These are phyloP conservation scores for Grallaria varia DNA, from an alignment of 2,113 vertebrate species.

Conservation along the genomic window DNA sequence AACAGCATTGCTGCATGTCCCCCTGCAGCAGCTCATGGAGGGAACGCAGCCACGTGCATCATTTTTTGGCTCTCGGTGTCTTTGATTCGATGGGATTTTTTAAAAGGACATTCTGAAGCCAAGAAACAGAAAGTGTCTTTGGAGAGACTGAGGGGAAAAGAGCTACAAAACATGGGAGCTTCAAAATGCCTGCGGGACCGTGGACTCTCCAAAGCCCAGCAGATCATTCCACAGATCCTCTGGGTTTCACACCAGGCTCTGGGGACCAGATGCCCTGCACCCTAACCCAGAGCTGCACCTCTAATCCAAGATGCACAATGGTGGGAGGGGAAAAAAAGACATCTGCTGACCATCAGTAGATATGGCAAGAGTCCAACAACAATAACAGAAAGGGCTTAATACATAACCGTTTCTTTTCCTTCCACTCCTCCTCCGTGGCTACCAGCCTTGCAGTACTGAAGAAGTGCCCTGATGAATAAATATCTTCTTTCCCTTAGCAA, in stretches of 20 bases:
- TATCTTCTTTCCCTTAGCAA: conserved; percentile 57
- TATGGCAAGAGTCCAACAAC: conserved; percentile 40
- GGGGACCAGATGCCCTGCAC: neutral
- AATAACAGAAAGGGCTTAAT: conserved; percentile 42
- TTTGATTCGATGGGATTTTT: neutral
- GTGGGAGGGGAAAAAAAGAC: neutral
- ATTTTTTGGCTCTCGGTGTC: neutral
- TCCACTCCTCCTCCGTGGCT: conserved; percentile 19
- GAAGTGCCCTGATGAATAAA: conserved; percentile 52
- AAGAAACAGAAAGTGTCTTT: neutral
- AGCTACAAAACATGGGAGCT: neutral
- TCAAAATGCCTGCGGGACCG: rapidly evolving
- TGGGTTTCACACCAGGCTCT: neutral
- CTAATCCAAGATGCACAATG: neutral
- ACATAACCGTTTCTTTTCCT: conserved; percentile 16
- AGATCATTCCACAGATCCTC: neutral
- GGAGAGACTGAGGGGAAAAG: neutral
- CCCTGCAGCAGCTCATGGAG: neutral
- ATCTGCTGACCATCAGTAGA: conserved; percentile 51
- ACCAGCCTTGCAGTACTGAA: conserved; percentile 25
- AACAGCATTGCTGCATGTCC: neutral
- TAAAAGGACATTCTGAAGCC: neutral
- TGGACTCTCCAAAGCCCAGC: rapidly evolving
- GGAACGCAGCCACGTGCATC: neutral
- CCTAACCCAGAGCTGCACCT: neutral